Base-by-base conservation (phyloP, 2,113 vertebrate genomes). In the Thomomys bottae region DNA sequence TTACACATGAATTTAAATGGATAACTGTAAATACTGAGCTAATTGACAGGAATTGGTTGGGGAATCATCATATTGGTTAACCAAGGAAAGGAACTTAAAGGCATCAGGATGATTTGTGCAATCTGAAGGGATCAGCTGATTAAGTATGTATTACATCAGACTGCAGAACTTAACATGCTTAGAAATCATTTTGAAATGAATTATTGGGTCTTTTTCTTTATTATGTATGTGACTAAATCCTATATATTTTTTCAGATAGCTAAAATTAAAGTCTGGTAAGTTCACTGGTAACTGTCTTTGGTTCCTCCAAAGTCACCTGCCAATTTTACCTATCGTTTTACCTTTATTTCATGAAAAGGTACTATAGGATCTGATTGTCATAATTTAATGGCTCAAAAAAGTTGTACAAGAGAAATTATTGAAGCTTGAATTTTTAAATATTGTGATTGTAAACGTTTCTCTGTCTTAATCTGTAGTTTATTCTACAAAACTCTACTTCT, bases 1-100 rank as follows among this genome's bases (percentile, higher is more conserved):
- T 92, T 90, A 68, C 36, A 93, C 20, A 84, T 21, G 70, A 95
- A 96, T 95, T 96, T 96, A 96, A 96, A 92, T 72, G 94, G 54
- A 81, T 92, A 79, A 32, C 2, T 89, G 83, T n/a, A 92, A 72
- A 72, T 23, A 49, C 45, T 86, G 2, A 34, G 12, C 73, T 96
- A 94, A 92, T 61, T 92, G 86, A 49, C 70, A 94, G 66, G 88
- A 95, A 81, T 12, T 90, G 66, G n/a, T 84, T n/a, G 0, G 2
- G 21, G 67, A 92, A 84, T 91, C 3, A 89, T 40, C 38, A 59
- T 54, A n/a, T 70, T 81, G 67, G 71, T 64, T 84, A 83, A 96
- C 59, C 49, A 97, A 93, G 42, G 3, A 91, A 95, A 86, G 26
- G 88, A 67, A 90, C 34, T 92, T 92, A 87, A 97, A 97, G 86